Evolutionary conservation across 2,888 invertebrate genomes (phyloP), one percentile per base, ranked within the genome.

Genomic region (Dicyrtoma fusca): DNA sequence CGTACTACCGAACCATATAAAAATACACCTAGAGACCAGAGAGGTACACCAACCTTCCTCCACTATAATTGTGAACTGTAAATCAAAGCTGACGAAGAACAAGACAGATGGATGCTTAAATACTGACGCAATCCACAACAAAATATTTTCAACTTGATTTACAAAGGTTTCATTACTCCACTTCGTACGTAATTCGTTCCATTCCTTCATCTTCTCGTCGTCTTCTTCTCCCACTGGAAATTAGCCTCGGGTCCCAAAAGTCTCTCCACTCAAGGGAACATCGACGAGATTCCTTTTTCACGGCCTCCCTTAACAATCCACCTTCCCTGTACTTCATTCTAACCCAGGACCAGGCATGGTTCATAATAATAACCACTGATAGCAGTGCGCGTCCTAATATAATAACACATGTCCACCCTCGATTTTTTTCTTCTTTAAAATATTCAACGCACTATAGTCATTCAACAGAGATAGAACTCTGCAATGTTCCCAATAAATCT

Each of bases 61-160:
- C 26, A 49, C 25, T 64, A 64, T 64, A 64, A 64, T 64, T 63
- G 63, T 63, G 42, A 64, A 64, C 49, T 64, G 49, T 64, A 64
- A 64, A 64, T 64, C 64, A 64, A 64, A 64, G 49, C 49, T 64
- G 64, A 49, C 19, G 64, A 64, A 64, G 25, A 64, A 64, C 64
- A 45, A 64, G 64, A 64, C 64, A 64, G 64, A 64, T 64, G 64
- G 64, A 49, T 64, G 26, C 64, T 64, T 51, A 63, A 63, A 64
- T 64, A 64, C 64, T 64, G 64, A 64, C 64, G 47, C 63, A 63
- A 62, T 21, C 23, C 62, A 13, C 47, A 63, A 63, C n/a, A 64
- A 47, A 64, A 47, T 64, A 47, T 63, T 64, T 47, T 6, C 21
- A 49, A 19, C 23, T 47, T 64, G 64, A 64, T 64, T 64, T 64